These are phyloP conservation scores for Mactra quadrangularis DNA, from an alignment of 1,140 invertebrate genomes.

Conservation along the genomic window DNA sequence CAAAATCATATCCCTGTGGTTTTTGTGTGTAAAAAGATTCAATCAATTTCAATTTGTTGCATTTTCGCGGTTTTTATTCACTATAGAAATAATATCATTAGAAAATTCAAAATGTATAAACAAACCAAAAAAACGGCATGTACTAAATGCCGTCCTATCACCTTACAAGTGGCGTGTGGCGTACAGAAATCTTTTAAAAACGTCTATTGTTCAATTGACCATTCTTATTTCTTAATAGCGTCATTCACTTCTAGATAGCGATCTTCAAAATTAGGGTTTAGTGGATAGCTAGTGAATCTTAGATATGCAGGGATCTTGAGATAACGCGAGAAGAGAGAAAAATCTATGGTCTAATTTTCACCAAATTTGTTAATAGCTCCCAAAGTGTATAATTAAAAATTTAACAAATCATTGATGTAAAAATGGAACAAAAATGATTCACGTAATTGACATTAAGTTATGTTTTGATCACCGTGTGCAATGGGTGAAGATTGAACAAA, in stretches of 20 bases:
- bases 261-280: constrained; percentile 36
- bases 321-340: constrained; percentile 19
- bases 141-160: constrained; percentile 7
- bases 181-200: not conserved
- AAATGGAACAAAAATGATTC: not conserved
- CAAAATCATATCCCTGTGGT: no score
- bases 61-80: no score
- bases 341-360: constrained; percentile 43
- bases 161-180: constrained; percentile 53
- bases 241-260: constrained; percentile 17
- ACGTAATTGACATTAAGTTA: constrained; percentile 17
- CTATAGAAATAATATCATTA: no score
- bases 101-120: no score
- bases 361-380: constrained; percentile 36
- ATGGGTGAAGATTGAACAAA: no score
- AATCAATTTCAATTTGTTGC: no score
- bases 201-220: constrained; percentile 36
- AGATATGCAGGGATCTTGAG: constrained; percentile 27
- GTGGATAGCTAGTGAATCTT: constrained; percentile 20
- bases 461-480: no score
- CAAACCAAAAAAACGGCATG: not conserved
- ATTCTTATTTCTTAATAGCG: constrained; percentile 36
- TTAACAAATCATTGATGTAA: constrained; percentile 43
- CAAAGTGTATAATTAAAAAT: constrained; percentile 10
- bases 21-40: no score